Evolutionary conservation across 2,797 vertebrate genomes (phyloP).

Genomic region (Muraenolepis orangiensis): DNA sequence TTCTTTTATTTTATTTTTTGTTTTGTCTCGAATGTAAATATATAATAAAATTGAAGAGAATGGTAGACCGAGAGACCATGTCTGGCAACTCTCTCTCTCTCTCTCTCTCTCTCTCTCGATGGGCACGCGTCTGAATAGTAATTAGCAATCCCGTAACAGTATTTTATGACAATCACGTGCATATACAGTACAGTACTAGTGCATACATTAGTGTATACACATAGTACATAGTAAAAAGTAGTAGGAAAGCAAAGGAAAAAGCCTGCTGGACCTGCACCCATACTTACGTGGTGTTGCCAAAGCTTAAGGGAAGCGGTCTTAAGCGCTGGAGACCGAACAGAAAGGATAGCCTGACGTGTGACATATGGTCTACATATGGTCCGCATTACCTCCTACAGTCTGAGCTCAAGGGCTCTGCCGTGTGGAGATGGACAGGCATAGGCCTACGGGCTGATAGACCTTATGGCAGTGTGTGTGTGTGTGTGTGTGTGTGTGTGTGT

Average conservation of each 20-base stretch:
- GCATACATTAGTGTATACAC: no score
- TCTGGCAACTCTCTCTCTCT: slow-evolving; percentile 38
- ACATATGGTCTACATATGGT: background rate
- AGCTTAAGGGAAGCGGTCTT: background rate
- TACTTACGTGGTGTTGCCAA: background rate
- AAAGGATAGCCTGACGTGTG: background rate
- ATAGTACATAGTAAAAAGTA: no score
- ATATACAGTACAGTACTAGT: no score
- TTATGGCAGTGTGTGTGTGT: background rate
- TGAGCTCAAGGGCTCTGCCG: background rate
- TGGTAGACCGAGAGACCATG: no score
- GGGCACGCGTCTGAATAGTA: slow-evolving; percentile 62
- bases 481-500: slow-evolving; percentile 16
- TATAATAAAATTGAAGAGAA: no score
- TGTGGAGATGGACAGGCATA: background rate
- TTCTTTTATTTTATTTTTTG: no score
- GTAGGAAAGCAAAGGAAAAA: background rate
- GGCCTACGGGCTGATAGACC: background rate
- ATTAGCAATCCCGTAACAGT: slow-evolving; percentile 44
- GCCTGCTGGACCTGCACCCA: background rate
- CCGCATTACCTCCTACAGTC: background rate
- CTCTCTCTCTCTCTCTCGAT: slow-evolving; percentile 25
- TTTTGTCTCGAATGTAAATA: no score
- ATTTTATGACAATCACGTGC: background rate
- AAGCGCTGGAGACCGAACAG: background rate